Conservation (phyloP, 1,140 invertebrate genomes). For the Achatina immaculata region DNA sequence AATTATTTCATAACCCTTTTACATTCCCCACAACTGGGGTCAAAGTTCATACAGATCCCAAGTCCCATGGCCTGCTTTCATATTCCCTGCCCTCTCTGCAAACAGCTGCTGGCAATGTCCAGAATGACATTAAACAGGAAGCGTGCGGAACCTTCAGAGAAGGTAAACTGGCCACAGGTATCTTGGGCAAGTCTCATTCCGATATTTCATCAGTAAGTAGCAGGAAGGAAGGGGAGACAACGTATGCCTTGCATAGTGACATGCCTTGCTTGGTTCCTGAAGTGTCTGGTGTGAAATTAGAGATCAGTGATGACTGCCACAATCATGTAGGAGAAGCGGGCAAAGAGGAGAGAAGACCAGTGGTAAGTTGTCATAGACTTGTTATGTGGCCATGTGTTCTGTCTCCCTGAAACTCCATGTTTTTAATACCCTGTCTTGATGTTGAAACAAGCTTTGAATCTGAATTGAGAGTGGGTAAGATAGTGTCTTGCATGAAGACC, state of each 20-base stretch:
- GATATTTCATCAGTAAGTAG: neutral
- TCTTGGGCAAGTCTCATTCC: neutral
- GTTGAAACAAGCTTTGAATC: no score
- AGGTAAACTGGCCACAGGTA: neutral
- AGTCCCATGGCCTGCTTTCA: neutral
- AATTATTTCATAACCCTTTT: conserved; percentile 25
- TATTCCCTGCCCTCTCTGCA: neutral
- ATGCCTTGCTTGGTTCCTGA: neutral
- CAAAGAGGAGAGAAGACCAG: neutral
- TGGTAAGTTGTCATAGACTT: conserved; percentile 7
- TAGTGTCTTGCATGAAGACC: no score
- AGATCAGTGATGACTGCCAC: neutral
- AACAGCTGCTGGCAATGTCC: neutral
- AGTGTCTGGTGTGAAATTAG: no score
- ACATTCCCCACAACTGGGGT: conserved; percentile 33
- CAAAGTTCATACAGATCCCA: conserved; percentile 6
- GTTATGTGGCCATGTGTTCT: neutral
- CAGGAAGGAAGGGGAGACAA: neutral
- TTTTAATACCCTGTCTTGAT: neutral
- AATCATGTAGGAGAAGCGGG: neutral
- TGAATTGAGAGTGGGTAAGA: no score
- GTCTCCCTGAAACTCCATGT: neutral
- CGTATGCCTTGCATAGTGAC: neutral
- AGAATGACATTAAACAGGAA: conserved; percentile 7
- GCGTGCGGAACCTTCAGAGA: neutral